Conservation (phyloP, 2,113 vertebrate genomes). For the Erpornis zantholeuca region DNA sequence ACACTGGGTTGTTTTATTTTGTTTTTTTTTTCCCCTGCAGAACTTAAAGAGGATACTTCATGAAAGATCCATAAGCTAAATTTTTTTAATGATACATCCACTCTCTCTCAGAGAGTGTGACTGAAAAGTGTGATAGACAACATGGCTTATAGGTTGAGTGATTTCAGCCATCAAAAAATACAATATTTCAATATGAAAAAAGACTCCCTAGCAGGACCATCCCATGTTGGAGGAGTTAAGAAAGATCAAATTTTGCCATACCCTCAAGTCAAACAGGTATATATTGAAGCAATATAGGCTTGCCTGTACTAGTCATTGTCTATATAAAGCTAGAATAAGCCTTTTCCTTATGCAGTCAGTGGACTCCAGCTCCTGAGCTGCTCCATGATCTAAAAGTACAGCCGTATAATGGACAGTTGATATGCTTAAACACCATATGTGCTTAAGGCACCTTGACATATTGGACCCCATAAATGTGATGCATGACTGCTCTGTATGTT, state of each 20-base stretch:
- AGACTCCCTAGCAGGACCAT: neutral
- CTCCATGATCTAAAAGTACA: neutral
- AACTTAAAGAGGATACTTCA: neutral
- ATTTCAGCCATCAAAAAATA: neutral
- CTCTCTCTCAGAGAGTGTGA: neutral
- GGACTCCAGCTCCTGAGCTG: neutral
- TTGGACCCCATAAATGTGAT: neutral
- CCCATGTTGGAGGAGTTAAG: neutral
- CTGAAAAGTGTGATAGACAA: neutral
- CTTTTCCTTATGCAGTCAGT: neutral
- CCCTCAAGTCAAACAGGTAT: neutral
- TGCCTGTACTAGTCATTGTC: neutral
- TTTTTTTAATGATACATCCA: neutral
- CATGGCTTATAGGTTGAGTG: neutral
- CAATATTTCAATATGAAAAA: neutral
- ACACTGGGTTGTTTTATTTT: neutral
- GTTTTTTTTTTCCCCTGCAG: rapidly evolving
- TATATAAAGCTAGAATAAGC: neutral
- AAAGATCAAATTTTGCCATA: neutral
- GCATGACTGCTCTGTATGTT: neutral
- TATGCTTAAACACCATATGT: neutral
- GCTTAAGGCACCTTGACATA: neutral
- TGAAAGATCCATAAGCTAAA: neutral
- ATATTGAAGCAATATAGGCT: neutral
- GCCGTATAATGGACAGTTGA: neutral